phyloP scores from a whole-genome alignment of 1,140 invertebrate genomes.

The Cardiocondyla obscurior region DNA sequence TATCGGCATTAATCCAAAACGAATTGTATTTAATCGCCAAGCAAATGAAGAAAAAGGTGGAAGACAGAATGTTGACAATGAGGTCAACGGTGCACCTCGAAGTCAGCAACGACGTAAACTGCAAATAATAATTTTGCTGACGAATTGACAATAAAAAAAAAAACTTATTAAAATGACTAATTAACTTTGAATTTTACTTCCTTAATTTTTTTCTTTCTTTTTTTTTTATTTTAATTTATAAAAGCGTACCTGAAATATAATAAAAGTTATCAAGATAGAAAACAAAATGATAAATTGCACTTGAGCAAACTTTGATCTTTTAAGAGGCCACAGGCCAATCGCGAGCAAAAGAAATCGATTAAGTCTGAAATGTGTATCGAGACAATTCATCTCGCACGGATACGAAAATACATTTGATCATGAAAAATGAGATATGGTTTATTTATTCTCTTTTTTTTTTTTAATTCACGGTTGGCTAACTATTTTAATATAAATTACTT shows the following conservation, averaged over 20 bases:
- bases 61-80: not conserved
- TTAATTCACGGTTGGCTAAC: not conserved
- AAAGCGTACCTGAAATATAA: conserved; percentile 5
- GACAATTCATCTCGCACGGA: not conserved
- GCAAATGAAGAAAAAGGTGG: not conserved
- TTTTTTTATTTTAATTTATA: not conserved
- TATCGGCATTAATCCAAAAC: not conserved
- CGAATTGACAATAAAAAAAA: not conserved
- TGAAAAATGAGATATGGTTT: not conserved
- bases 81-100: not conserved
- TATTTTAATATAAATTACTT: not conserved
- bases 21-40: conserved; percentile 1
- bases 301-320: not conserved
- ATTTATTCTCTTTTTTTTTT: not conserved
- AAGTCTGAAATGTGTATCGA: not conserved
- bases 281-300: not conserved
- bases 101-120: conserved; percentile 8
- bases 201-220: not conserved
- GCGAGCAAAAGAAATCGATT: conserved; percentile 9
- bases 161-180: not conserved
- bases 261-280: not conserved
- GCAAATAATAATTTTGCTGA: not conserved
- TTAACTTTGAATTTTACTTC: not conserved
- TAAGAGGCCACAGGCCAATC: conserved; percentile 12
- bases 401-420: not conserved